Base-by-base conservation (phyloP, 2,113 vertebrate genomes). In the Nibea coibor region DNA sequence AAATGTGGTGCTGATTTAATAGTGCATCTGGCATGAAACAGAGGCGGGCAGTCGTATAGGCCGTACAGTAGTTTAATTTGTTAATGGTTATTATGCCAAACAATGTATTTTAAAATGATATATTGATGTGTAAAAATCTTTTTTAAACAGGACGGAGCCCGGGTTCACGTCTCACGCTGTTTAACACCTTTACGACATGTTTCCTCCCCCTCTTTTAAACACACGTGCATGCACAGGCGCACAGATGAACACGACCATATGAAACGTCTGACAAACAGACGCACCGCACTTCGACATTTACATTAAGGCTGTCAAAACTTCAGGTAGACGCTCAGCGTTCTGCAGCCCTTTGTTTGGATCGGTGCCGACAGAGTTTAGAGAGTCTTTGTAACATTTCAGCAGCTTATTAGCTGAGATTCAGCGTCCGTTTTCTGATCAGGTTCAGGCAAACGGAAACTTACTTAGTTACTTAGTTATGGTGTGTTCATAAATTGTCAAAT, bases 1-100 rank as follows among this genome's bases (percentile, higher is more conserved):
- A 81, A 85, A 80, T 84, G 78, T 85, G 84, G 42, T 85, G 77
- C 75, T 88, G 84, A 88, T 87, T 86, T 83, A 79, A 78, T 45
- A 75, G 79, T 20, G 45, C 73, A 85, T 76, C 59, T 75, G 72
- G 85, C 68, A 54, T 24, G 4, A 72, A 66, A 66, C 47, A 57
- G 66, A 79, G n/a, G 51, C 26, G 56, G 57, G 59, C 59, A 39
- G 66, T 54, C 39, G 50, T 15, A 58, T 26, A 65, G 42, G 22
- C 53, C 57, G 20, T 80, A 67, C 57, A 58, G 74, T 43, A 58
- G 74, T 81, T 81, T 78, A 14, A 86, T 77, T 77, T 71, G 59
- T 67, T 76, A 47, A 65, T 50, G 50, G 22, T 59, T 75, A 22
- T 69, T 58, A 80, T 63, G 68, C n/a, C 63, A 80, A 62, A 71